A percentile compares a stretch with the other conserved stretches of the same genome.
Evolutionary conservation across 2,888 invertebrate genomes (phyloP).

Genomic region (Yponomeuta cagnagella): DNA sequence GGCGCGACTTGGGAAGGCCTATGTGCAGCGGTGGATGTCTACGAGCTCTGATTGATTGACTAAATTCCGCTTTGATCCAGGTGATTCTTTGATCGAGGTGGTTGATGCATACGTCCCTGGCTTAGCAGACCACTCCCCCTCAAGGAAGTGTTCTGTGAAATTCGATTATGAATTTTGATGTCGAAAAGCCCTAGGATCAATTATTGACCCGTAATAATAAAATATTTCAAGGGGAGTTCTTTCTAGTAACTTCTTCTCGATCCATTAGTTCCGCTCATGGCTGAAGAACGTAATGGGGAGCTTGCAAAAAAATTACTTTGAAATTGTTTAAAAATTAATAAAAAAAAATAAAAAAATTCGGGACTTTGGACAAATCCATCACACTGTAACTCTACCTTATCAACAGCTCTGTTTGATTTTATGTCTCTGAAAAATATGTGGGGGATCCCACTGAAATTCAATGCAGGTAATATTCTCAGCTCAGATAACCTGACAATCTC

Average conservation of each 20-base stretch:
- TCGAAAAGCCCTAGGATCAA: constrained; percentile 8
- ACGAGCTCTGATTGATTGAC: not conserved
- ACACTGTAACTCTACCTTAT: too few relatives aligned
- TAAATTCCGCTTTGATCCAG: too few relatives aligned
- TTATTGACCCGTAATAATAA: not conserved
- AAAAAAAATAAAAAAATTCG: too few relatives aligned
- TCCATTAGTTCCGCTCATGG: not conserved
- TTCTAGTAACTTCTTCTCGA: not conserved
- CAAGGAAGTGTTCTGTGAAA: constrained; percentile 1
- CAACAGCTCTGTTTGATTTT: too few relatives aligned
- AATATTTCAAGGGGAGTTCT: not conserved
- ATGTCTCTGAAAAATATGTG: too few relatives aligned
- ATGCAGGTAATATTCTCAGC: too few relatives aligned
- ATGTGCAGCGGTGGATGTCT: not conserved
- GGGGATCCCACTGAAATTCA: too few relatives aligned
- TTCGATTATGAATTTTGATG: constrained; percentile 12
- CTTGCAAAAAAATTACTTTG: not conserved
- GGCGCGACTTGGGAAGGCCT: not conserved
- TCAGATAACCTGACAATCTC: too few relatives aligned
- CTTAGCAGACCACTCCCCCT: not conserved
- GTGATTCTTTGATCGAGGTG: too few relatives aligned
- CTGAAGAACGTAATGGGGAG: not conserved
- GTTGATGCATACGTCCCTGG: not conserved
- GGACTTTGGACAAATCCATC: too few relatives aligned
- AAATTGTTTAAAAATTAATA: too few relatives aligned